Conservation (phyloP, 2,797 vertebrate genomes). For the Xenentodon cancila region DNA sequence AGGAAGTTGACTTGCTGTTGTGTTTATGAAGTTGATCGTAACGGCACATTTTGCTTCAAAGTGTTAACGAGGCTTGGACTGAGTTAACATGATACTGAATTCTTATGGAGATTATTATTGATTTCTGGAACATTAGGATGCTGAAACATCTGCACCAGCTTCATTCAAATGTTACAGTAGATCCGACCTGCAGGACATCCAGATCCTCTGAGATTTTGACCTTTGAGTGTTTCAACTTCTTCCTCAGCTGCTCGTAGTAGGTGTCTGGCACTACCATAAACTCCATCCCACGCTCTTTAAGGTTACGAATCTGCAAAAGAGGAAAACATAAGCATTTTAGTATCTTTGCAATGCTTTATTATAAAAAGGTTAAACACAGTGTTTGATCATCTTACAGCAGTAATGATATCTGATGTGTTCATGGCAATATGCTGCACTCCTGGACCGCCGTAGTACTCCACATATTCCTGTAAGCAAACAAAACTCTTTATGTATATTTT, state of each 20-base stretch:
- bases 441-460: conserved; percentile 94
- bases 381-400: conserved; percentile 80
- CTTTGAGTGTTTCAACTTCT: conserved; percentile 89
- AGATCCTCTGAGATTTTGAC: conserved; percentile 89
- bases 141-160: not conserved
- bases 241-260: conserved; percentile 89
- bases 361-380: not conserved
- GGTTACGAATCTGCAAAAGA: conserved; percentile 86
- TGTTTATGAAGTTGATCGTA: not conserved
- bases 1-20: not conserved
- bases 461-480: conserved; percentile 86
- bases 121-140: not conserved
- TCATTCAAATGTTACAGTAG: not conserved
- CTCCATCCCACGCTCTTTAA: conserved; percentile 91
- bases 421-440: conserved; percentile 97
- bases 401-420: conserved; percentile 93
- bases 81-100: no score
- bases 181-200: conserved; percentile 85
- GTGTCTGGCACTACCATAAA: conserved; percentile 90
- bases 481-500: not conserved
- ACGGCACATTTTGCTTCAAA: no score
- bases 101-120: not conserved
- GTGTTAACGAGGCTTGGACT: no score
- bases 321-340: not conserved
- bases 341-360: not conserved